phyloP scores from a whole-genome alignment of 2,888 invertebrate species.

The Dexiosoma caninum region DNA sequence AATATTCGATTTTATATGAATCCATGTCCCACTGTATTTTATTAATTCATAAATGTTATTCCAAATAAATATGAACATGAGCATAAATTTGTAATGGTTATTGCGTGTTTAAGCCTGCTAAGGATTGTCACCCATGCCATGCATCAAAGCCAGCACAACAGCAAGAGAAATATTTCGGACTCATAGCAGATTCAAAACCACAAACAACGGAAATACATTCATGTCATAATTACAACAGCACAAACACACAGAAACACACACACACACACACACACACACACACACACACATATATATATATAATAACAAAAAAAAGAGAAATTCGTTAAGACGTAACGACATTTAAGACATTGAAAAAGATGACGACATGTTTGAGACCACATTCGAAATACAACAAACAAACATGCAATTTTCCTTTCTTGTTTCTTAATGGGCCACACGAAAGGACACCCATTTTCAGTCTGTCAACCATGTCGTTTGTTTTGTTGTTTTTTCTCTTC shows the following conservation, averaged over 20 bases:
- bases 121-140: slow-evolving; percentile 66
- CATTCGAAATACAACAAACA: slow-evolving; percentile 22
- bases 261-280: no score
- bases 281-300: no score
- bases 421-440: slow-evolving; percentile 59
- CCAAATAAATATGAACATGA: slow-evolving; percentile 32
- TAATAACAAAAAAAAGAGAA: no score
- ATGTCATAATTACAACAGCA: slow-evolving; percentile 56
- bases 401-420: slow-evolving; percentile 36
- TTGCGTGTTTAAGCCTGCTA: slow-evolving; percentile 61
- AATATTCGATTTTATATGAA: no score
- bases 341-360: slow-evolving; percentile 46
- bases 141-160: slow-evolving; percentile 18
- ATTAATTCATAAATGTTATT: no score
- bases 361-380: slow-evolving; percentile 51
- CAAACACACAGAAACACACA: background rate
- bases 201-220: slow-evolving; percentile 54
- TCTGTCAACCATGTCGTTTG: slow-evolving; percentile 65
- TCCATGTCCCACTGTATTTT: no score
- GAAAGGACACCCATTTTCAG: slow-evolving; percentile 67
- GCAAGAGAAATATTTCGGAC: slow-evolving; percentile 18
- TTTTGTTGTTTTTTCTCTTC: background rate
- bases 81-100: slow-evolving; percentile 54
- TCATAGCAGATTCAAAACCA: slow-evolving; percentile 32
- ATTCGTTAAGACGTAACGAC: slow-evolving; percentile 34